Percentiles rank a stretch among this genome's conserved stretches.
Evolutionary conservation across 2,113 vertebrate genomes (phyloP).

Genomic region (Brevimyrus niger): DNA sequence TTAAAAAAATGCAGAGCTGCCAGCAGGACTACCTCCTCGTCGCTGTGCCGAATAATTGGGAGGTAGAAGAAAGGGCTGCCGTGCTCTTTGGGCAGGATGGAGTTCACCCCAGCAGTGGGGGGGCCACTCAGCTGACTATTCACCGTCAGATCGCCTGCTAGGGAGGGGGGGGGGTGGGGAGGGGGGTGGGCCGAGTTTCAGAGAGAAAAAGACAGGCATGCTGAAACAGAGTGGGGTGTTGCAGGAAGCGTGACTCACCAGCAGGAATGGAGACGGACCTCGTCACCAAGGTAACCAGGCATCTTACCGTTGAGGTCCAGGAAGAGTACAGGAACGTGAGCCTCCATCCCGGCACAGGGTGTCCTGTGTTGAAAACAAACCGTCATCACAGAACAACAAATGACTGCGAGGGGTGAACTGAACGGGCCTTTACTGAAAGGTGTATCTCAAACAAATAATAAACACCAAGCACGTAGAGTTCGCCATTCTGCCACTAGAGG

Average conservation of each 20-base stretch:
- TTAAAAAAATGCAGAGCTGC: background rate
- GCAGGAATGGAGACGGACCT: background rate
- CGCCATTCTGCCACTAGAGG: background rate
- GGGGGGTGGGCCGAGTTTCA: background rate
- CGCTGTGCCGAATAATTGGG: conserved; percentile 88
- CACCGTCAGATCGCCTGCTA: conserved; percentile 89
- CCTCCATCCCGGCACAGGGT: conserved; percentile 88
- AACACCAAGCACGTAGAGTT: background rate
- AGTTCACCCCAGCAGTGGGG: conserved; percentile 88
- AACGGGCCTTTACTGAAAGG: background rate
- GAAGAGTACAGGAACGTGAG: conserved; percentile 91
- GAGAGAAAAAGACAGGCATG: background rate
- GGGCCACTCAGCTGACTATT: conserved; percentile 84
- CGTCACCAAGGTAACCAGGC: background rate
- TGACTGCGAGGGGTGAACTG: background rate
- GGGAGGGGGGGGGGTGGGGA: background rate
- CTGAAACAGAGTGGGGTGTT: background rate
- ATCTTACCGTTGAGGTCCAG: conserved; percentile 88
- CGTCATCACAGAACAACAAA: conserved; percentile 8
- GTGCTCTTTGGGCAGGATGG: conserved; percentile 95
- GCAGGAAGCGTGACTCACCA: background rate
- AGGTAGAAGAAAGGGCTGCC: conserved; percentile 96
- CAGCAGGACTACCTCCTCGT: conserved; percentile 85
- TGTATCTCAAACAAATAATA: background rate
- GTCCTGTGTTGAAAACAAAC: conserved; percentile 58